These are phyloP conservation scores for Cairina moschata DNA, from an alignment of 2,113 vertebrate genomes.

Conservation along the genomic window DNA sequence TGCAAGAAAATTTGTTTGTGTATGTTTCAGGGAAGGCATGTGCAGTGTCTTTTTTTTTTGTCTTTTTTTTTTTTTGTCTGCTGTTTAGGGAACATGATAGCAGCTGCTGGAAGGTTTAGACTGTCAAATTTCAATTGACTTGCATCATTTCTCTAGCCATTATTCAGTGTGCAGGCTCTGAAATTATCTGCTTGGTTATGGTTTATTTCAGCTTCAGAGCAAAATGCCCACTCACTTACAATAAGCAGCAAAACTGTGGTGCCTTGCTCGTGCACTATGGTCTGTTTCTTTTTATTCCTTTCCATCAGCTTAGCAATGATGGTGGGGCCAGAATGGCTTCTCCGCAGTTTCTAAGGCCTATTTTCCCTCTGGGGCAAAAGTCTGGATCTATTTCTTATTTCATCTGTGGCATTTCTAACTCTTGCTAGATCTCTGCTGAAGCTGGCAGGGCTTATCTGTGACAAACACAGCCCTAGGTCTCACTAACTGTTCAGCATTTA, in stretches of 20 bases:
- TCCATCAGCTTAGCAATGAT: not conserved
- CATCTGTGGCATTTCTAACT: not conserved
- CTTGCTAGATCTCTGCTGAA: not conserved
- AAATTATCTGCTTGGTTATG: not conserved
- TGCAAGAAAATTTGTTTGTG: not conserved
- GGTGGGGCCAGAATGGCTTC: not conserved
- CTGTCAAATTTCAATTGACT: not conserved
- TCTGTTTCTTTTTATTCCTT: not conserved
- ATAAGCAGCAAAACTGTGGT: not conserved
- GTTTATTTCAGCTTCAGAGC: not conserved
- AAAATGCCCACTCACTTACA: not conserved
- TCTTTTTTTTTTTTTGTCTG: not conserved
- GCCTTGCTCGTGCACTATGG: not conserved
- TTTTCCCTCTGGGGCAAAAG: not conserved
- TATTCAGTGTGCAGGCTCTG: not conserved
- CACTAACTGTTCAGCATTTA: not conserved
- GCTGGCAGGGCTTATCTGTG: not conserved
- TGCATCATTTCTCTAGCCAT: not conserved
- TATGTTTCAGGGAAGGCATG: not conserved
- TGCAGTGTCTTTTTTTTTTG: not conserved
- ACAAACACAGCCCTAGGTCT: not conserved
- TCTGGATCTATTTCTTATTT: not conserved
- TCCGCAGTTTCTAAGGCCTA: not conserved
- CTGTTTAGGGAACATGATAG: not conserved
- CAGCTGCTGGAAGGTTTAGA: not conserved